Percentiles rank a stretch among this genome's conserved stretches.
phyloP scores from a whole-genome alignment of 64 coral and sea anemone species.

The Montipora capricornis region DNA sequence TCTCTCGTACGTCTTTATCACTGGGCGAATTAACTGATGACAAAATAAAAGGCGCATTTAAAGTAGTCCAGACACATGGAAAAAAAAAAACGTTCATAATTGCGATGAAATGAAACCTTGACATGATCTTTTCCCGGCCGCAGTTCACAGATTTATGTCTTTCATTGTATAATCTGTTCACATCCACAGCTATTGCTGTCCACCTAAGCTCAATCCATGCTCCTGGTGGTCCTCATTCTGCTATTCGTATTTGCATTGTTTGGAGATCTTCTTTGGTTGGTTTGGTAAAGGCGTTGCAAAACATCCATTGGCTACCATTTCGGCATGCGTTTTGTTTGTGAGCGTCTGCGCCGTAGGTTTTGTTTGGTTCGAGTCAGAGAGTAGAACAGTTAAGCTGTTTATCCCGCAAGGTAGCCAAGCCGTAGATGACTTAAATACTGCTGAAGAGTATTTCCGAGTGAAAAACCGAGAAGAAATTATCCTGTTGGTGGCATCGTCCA shows the following conservation, averaged over 20 bases:
- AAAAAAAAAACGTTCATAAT: too few relatives aligned
- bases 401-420: constrained; percentile 87
- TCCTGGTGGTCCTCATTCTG: constrained; percentile 19
- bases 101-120: too few relatives aligned
- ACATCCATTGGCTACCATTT: constrained; percentile 65
- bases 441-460: constrained; percentile 65
- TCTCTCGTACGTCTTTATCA: too few relatives aligned
- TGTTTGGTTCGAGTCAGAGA: constrained; percentile 72
- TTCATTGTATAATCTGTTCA: too few relatives aligned
- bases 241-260: constrained; percentile 1
- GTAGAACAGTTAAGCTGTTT: constrained; percentile 77
- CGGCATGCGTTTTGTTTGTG: constrained; percentile 49
- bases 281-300: constrained; percentile 54
- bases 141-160: too few relatives aligned
- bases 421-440: constrained; percentile 78
- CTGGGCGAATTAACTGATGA: too few relatives aligned
- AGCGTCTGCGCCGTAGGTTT: constrained; percentile 65
- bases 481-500: constrained; percentile 56
- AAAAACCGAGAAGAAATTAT: constrained; percentile 44
- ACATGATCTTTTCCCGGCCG: too few relatives aligned
- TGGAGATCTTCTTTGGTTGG: constrained; percentile 66
- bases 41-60: too few relatives aligned
- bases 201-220: neutral
- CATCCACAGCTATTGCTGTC: constrained; percentile 4
- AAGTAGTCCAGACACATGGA: too few relatives aligned